Evolutionary conservation across 2,888 invertebrate species (phyloP).

Genomic region (Sicus ferrugineus): DNA sequence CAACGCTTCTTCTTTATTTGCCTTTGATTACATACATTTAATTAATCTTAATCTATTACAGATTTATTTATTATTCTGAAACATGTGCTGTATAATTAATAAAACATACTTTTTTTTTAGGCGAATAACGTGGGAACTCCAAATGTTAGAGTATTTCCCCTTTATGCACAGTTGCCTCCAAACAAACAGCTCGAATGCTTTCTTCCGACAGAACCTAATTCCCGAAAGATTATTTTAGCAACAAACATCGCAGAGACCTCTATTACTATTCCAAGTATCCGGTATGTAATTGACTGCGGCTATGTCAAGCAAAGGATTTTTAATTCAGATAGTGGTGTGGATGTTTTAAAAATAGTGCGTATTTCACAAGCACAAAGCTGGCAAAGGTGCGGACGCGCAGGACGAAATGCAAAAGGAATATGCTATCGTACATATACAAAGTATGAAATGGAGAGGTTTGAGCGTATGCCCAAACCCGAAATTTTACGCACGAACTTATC

Average conservation of each 20-base stretch:
- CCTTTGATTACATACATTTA: no score
- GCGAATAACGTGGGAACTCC: slow-evolving; percentile 66
- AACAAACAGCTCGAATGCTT: slow-evolving; percentile 89
- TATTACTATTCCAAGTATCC: slow-evolving; percentile 91
- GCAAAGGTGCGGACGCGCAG: slow-evolving; percentile 93
- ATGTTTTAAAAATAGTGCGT: slow-evolving; percentile 79
- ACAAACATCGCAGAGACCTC: slow-evolving; percentile 99
- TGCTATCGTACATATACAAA: slow-evolving; percentile 90
- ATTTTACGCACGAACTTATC: slow-evolving; percentile 76
- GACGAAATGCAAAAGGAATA: slow-evolving; percentile 82
- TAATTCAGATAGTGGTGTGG: slow-evolving; percentile 82
- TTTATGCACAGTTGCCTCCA: slow-evolving; percentile 91
- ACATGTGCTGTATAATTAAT: no score
- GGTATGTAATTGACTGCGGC: slow-evolving; percentile 90
- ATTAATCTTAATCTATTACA: no score
- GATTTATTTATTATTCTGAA: no score
- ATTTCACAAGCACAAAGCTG: slow-evolving; percentile 92
- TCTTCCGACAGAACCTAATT: slow-evolving; percentile 74
- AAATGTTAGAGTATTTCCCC: slow-evolving; percentile 79
- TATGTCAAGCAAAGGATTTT: slow-evolving; percentile 89
- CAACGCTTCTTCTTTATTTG: no score
- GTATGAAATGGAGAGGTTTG: slow-evolving; percentile 76
- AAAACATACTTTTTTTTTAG: slow-evolving; percentile 55
- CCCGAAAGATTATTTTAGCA: slow-evolving; percentile 89
- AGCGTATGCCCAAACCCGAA: slow-evolving; percentile 82